Base-by-base conservation (phyloP, 2,797 vertebrate genomes). In the Garrulus glandarius region DNA sequence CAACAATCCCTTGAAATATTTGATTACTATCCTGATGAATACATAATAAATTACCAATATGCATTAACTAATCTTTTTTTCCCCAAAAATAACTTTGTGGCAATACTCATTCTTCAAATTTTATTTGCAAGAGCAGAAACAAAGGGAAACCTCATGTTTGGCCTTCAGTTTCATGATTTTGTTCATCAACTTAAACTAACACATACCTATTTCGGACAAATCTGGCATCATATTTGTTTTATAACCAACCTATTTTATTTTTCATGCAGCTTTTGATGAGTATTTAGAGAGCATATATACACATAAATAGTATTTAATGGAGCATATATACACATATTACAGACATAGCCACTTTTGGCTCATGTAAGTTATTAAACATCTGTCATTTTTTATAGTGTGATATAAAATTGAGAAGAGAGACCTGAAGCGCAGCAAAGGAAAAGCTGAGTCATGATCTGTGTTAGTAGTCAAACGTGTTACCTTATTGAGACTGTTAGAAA, bases 401-500 rank as follows among this genome's bases (percentile, higher is more conserved):
- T 61, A 94, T 7, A 69, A 90, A 95, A 80, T 27, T 78, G 82
- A 95, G 89, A 64, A 34, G 90, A 92, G 90, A 94, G 86, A 95
- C 94, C 87, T 95, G 86, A 94, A 87, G 61, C 94, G 41, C 20
- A 14, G 87, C 60, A 78, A 96, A 94, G 91, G 75, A 78, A 80
- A 68, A 68, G 67, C 49, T 8, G 84, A 92, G 75, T 93, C 96
- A 83, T 71, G 59, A 74, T 93, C 85, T 90, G 91, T 87, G 76
- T 89, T 96, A 96, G 94, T 93, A 97, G 91, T 96, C 92, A 90
- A 94, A 96, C 5, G 26, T 88, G 95, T 96, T 97, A 97, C 95
- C 97, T 97, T 94, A 96, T 67, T 91, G 86, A 96, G 93, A 94
- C 93, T 91, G 90, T 92, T 95, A 97, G 91, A 94, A 94, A 96